Base-by-base conservation (phyloP, 2,888 invertebrate genomes). In the Clivina fossor region DNA sequence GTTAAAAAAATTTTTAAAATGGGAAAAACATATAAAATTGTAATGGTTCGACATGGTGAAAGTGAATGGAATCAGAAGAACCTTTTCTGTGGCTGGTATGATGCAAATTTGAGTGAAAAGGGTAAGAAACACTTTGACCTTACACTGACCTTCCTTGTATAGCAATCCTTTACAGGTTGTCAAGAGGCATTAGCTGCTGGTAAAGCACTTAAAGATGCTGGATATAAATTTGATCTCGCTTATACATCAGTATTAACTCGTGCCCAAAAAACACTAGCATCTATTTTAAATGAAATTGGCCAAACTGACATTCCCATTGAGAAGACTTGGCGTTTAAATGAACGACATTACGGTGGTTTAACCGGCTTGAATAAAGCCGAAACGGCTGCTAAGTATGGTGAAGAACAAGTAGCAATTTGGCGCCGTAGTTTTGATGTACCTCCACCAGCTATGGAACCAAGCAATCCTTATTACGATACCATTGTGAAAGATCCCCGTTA, bases 391-490 rank as follows among this genome's bases (percentile, higher is more conserved):
- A 84, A 83, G 62, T 84, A 83, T 65, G 84, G 84, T 3, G 83
- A 84, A 64, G 80, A 77, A 32, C 83, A 84, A 71, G 82, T 93
- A 5, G 88, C 90, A 74, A 87, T 88, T 64, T 93, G 93, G 93
- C 82, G 93, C 60, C 82, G 93, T 57, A 90, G 90, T 65, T 93
- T 89, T 63, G 91, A 93, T 68, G 81, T 85, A 4, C 86, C 90
- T 2, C 93, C 93, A 33, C 93, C 93, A 54, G 76, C 89, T 0
- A 93, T 93, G 85, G 87, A 89, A 62, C 74, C 81, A 19, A 84
- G 83, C 48, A 90, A 92, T 71, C 80, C 82, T 0, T 92, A 90
- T 71, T 88, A 88, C 67, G 81, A 87, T 1, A 79, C 76, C 22
- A 93, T 93, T 66, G 84, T 86, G 2, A 86, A 88, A 24, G 92